Base-by-base conservation (phyloP, 2,888 invertebrate species). In the Synergus itoensis region DNA sequence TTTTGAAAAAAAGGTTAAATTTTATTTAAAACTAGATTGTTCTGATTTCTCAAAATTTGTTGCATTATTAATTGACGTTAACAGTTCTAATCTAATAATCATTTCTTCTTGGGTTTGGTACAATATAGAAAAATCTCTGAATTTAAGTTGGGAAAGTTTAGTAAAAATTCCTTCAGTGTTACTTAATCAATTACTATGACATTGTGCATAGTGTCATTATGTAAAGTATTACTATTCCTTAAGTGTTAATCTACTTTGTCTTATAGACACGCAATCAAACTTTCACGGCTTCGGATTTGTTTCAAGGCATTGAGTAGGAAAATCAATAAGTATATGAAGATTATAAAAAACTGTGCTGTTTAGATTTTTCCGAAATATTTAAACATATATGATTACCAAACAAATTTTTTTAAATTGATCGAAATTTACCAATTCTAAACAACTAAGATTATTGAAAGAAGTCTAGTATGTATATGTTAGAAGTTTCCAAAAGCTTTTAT, bases 201-300 rank as follows among this genome's bases (percentile, higher is more conserved):
- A 73, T 53, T 73, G 48, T 36, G 8, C 21, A 60, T 16, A 21
- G 67, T 28, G 36, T 53, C 53, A 18, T 73, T 73, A 73, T 73
- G 48, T 73, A 73, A 73, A 48, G 53, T 12, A 69, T 69, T 64
- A 64, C 40, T 69, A 36, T 48, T 69, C 69, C 16, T 48, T 28
- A 36, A 53, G 36, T 73, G 16, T 8, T 73, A 73, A 73, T 73
- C 73, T 73, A 73, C 73, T 73, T 73, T 73, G 73, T 36, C 28
- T 53, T 53, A 36, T 48, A 53, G 73, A 53, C 53, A 73, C 73
- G 73, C 53, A 73, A 73, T 73, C 28, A 73, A 73, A 73, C 73
- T 73, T 73, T 73, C 28, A 7, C 16, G 73, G 73, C 36, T 73
- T 73, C 73, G 36, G 73, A 73, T 53, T 73, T 73, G 53, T 53